Evolutionary conservation across 2,113 vertebrate genomes (phyloP), one percentile per base, ranked within the genome.

Genomic region (Caranx ignobilis): DNA sequence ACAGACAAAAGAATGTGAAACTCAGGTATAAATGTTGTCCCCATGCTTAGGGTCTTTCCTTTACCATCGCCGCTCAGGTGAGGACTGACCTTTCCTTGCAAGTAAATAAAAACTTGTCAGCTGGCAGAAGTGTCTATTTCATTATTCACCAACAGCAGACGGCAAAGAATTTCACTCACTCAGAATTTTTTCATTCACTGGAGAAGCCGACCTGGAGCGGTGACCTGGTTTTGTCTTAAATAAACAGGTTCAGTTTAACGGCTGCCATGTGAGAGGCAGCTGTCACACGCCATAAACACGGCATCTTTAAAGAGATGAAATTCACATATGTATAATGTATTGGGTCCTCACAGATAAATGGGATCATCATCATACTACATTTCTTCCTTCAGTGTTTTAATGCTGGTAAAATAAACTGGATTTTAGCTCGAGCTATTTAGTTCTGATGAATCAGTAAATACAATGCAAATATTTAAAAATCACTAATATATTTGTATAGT

Each of bases 171-270:
- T 26, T 26, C 26, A 26, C 26, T 26, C 26, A 1, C 26, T n/a
- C n/a, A n/a, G n/a, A n/a, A n/a, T n/a, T n/a, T n/a, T n/a, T n/a
- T n/a, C 52, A 41, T 55, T 75, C 35, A 52, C 16, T 5, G 39
- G 4, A 39, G 16, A 12, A 32, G 41, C 11, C 76, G 63, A 73
- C 34, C 21, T 11, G 1, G n/a, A 47, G 66, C 2, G 0, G 9
- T 61, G 71, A 65, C 37, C 50, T 85, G 52, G 71, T 61, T 10
- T 34, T 41, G 56, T 47, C 65, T 85, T 47, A 39, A 35, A 41
- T 57, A 70, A 70, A 77, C 5, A 37, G 35, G 5, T 9, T 21
- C 19, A 37, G 48, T 18, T 18, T 55, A 61, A 73, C 26, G 21
- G 63, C 6, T 31, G 31, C 10, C 71, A 79, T 56, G 19, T 6